Conservation (phyloP, 1,140 invertebrate species). For the Euwallacea fornicatus region DNA sequence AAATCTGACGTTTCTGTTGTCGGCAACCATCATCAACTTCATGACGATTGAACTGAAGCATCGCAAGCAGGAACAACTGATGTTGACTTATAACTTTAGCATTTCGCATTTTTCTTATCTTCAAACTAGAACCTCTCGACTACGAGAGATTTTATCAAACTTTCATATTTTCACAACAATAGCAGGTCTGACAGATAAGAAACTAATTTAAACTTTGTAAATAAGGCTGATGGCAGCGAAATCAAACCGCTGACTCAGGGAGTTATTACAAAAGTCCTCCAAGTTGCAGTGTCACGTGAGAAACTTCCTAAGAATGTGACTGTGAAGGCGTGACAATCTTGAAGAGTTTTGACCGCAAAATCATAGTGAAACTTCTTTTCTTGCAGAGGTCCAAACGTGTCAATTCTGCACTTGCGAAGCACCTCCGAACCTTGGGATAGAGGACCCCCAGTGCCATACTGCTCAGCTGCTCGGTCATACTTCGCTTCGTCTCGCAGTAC, state of each 20-base stretch:
- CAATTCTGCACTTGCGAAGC: constrained; percentile 59
- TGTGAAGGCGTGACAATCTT: not conserved
- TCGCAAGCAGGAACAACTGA: no score
- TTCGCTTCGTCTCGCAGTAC: constrained; percentile 27
- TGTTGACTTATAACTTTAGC: no score
- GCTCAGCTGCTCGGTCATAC: constrained; percentile 41
- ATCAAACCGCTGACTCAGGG: no score
- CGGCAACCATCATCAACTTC: no score
- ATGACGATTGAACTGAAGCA: no score
- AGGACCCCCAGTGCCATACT: constrained; percentile 40
- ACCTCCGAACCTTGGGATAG: constrained; percentile 61
- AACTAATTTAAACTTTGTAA: not conserved
- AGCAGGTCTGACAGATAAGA: no score
- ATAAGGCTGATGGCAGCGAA: not conserved
- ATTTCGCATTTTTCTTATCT: no score
- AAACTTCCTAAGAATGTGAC: not conserved
- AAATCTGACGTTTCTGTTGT: no score
- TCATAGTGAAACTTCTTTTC: not conserved
- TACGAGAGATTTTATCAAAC: no score
- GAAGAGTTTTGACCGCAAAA: not conserved
- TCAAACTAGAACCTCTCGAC: no score
- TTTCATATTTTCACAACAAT: no score
- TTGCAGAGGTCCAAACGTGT: constrained; percentile 61
- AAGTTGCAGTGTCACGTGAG: not conserved
- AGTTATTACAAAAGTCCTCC: not conserved